Percentiles rank a stretch among this genome's conserved stretches.
These are phyloP conservation scores for Cyclopterus lumpus DNA, from an alignment of 2,797 vertebrate genomes.

Conservation along the genomic window DNA sequence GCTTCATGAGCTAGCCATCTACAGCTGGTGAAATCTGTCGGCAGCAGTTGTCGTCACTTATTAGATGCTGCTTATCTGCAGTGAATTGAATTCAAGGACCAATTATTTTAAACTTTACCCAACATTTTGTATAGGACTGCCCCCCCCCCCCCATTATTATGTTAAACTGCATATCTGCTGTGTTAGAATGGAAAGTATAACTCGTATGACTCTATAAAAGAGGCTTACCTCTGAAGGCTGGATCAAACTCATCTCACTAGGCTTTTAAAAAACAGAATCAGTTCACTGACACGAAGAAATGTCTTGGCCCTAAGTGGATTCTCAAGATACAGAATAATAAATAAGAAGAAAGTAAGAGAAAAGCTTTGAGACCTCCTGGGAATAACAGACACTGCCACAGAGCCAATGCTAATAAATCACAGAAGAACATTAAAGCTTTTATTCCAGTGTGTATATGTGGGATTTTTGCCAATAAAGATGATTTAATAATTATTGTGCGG, in stretches of 20 bases:
- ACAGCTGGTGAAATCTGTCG: background rate
- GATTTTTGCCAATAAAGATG: background rate
- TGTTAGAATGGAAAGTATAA: background rate
- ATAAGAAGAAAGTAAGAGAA: constrained; percentile 37
- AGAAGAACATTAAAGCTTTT: constrained; percentile 24
- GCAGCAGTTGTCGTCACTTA: background rate
- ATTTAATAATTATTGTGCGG: background rate
- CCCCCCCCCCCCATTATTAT: too few relatives aligned
- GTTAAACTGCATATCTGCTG: background rate
- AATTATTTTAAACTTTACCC: background rate
- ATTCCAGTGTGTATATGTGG: background rate
- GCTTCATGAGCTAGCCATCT: background rate
- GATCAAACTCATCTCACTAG: background rate
- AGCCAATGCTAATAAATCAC: constrained; percentile 20
- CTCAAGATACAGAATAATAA: constrained; percentile 32
- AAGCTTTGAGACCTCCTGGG: constrained; percentile 18
- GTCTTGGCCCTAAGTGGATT: constrained; percentile 9
- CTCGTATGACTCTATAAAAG: too few relatives aligned
- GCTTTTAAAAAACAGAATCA: background rate
- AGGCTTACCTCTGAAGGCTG: background rate
- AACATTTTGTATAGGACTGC: background rate
- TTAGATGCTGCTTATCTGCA: background rate
- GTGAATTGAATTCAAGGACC: background rate
- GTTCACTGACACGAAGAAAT: constrained; percentile 19
- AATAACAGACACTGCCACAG: background rate